Evolutionary conservation across 2,888 invertebrate genomes (phyloP), one percentile per base, ranked within the genome.

Genomic region (Tetheella fluctuosa): DNA sequence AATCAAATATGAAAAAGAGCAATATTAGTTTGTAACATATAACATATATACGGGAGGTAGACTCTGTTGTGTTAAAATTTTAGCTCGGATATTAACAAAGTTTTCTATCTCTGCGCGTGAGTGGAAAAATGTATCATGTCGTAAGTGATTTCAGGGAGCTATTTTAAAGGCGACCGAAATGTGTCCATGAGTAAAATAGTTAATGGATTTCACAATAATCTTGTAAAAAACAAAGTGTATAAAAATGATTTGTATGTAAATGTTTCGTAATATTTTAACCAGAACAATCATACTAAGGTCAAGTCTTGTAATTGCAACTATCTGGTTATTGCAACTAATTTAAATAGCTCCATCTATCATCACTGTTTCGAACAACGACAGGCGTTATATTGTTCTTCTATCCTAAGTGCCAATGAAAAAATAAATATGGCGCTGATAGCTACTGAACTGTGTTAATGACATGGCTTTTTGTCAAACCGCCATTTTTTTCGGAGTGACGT

Each of bases 121-220:
- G 77, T 72, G 67, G 74, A 71, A 75, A 79, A 79, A 81, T 80
- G 66, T 78, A 75, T 74, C 74, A 76, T 76, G 73, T 74, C 68
- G 70, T 68, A 73, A 70, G 70, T 69, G 63, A 76, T 78, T 75
- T 68, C 78, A 77, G 73, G 74, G 74, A 76, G 81, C 76, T 80
- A 81, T 86, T 86, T 84, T 81, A 81, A 80, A 76, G 73, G 73
- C 80, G 85, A 77, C 84, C 86, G 85, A 83, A 84, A 84, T 85
- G 80, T 79, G 82, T 85, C 84, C 73, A 78, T 75, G 67, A 69
- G 74, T 62, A 58, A 74, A 79, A 80, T 81, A 81, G 83, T 81
- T 81, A 79, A 82, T 81, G 77, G 76, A 71, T 77, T 80, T 75
- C 78, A 80, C 79, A 73, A 76, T 74, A 74, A 68, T 76, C 73